Evolutionary conservation across 1,140 invertebrate species (phyloP).

Genomic region (Holotrichia oblita): DNA sequence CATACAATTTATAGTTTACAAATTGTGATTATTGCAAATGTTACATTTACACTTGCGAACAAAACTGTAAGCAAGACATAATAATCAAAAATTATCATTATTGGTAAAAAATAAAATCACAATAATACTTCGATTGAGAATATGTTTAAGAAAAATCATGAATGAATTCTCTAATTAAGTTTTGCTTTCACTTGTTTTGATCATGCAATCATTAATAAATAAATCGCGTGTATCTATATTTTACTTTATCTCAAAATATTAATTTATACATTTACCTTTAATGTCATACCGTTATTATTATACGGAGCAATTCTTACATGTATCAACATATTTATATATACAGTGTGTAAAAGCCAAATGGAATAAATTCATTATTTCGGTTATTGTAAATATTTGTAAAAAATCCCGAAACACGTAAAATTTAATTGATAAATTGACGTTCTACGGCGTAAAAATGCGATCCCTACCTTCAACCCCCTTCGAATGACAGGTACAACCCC

Average conservation of each 20-base stretch:
- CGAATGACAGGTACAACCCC: too few species aligned
- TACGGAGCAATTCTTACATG: background rate
- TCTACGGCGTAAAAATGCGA: too few species aligned
- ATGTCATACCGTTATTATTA: conserved; percentile 13
- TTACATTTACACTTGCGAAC: conserved; percentile 25
- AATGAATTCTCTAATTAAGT: background rate
- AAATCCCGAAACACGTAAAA: too few species aligned
- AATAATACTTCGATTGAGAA: conserved; percentile 13
- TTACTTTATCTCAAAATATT: conserved; percentile 16
- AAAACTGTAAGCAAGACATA: conserved; percentile 15
- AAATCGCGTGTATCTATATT: background rate
- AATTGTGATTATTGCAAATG: too few species aligned
- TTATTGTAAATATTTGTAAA: too few species aligned
- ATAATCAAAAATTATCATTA: too few species aligned
- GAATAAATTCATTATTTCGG: too few species aligned
- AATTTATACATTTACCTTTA: conserved; percentile 5
- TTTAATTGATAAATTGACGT: too few species aligned
- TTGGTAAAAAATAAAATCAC: conserved; percentile 19
- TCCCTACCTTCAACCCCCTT: too few species aligned
- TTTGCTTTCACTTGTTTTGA: background rate
- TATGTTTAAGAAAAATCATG: background rate
- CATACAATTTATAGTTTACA: too few species aligned
- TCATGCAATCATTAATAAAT: conserved; percentile 15
- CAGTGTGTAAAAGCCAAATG: too few species aligned
- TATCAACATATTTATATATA: conserved; percentile 28